Conservation (phyloP, 2,797 vertebrate species). For the Pantherophis vulpinus region DNA sequence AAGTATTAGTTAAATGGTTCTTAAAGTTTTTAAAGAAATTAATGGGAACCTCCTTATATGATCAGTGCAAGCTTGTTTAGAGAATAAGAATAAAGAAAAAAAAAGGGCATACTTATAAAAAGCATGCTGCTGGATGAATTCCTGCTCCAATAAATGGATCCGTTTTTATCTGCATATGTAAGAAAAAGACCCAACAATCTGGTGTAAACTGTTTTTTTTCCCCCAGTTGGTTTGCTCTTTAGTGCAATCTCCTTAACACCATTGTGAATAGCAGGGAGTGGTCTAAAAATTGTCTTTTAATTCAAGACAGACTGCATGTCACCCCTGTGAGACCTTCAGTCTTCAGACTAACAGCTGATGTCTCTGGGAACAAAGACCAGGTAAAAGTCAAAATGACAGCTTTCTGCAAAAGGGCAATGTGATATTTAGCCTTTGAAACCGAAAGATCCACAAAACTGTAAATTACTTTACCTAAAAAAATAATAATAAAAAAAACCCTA, state of each 20-base stretch:
- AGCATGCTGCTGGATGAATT: not conserved
- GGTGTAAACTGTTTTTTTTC: not conserved
- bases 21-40: not conserved
- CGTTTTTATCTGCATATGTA: not conserved
- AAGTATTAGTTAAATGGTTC: not conserved
- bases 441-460: not conserved
- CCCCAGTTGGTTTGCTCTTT: not conserved
- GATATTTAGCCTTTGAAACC: slow-evolving; percentile 28
- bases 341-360: slow-evolving; percentile 22
- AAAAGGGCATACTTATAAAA: slow-evolving; percentile 19
- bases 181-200: slow-evolving; percentile 7
- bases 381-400: slow-evolving; percentile 28
- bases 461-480: slow-evolving; percentile 12
- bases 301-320: slow-evolving; percentile 4
- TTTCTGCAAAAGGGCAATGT: slow-evolving; percentile 42
- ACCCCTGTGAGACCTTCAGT: slow-evolving; percentile 36
- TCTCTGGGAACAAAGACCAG: slow-evolving; percentile 2
- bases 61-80: not conserved
- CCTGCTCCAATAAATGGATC: not conserved
- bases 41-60: not conserved
- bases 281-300: slow-evolving; percentile 40
- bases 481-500: not conserved
- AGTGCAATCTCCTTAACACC: slow-evolving; percentile 10
- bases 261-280: slow-evolving; percentile 5
- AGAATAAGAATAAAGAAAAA: not conserved